Percentiles rank a stretch among this genome's conserved stretches.
Conservation (phyloP, 2,888 invertebrate genomes). For the Tanypteryx hageni region DNA sequence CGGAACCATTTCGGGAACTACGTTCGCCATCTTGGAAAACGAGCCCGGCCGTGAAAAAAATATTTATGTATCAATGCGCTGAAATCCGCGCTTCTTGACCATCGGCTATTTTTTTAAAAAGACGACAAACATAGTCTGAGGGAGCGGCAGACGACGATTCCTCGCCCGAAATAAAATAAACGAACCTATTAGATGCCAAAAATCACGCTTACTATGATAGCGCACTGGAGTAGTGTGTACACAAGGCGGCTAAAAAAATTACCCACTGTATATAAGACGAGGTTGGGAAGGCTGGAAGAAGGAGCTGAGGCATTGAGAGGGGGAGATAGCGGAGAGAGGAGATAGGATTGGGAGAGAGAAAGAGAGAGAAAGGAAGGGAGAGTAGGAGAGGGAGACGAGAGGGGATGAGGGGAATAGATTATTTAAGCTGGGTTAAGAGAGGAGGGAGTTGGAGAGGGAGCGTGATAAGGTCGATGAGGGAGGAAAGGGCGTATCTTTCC, state of each 20-base stretch:
- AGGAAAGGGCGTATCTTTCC: neutral
- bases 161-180: neutral
- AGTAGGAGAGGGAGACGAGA: neutral
- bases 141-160: neutral
- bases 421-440: neutral
- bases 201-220: neutral
- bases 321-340: neutral
- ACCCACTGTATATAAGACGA: neutral
- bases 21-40: conserved; percentile 4
- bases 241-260: neutral
- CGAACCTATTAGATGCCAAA: neutral
- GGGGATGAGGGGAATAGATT: neutral
- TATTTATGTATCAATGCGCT: neutral
- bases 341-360: neutral
- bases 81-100: neutral
- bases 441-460: neutral
- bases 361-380: neutral
- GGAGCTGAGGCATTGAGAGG: neutral
- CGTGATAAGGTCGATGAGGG: conserved; percentile 4
- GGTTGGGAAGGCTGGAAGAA: neutral
- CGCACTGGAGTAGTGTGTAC: neutral
- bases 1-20: neutral
- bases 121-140: neutral
- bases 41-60: conserved; percentile 21
- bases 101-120: neutral